Evolutionary conservation across 2,797 vertebrate genomes (phyloP).

Genomic region (Channallabes apus): DNA sequence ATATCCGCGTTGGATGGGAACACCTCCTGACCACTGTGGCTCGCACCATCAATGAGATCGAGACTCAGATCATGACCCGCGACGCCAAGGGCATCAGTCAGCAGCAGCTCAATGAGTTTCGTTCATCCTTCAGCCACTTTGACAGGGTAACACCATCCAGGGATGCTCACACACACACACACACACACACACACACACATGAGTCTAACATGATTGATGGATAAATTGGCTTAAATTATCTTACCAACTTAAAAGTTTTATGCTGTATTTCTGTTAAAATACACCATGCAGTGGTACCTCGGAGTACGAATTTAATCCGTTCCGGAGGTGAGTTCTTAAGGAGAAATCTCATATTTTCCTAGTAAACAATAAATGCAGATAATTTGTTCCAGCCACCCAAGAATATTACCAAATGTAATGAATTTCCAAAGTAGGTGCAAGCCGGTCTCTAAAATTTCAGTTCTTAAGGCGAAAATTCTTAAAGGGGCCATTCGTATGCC

Average conservation of each 20-base stretch:
- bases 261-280: not conserved
- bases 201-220: not conserved
- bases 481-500: too few species aligned
- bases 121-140: slow-evolving; percentile 87
- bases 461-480: too few species aligned
- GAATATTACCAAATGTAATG: too few species aligned
- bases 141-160: slow-evolving; percentile 74
- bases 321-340: too few species aligned
- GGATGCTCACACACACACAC: not conserved
- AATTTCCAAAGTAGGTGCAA: too few species aligned
- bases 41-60: slow-evolving; percentile 86
- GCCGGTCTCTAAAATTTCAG: too few species aligned
- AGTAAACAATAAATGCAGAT: too few species aligned
- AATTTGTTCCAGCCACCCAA: too few species aligned
- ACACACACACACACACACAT: not conserved
- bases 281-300: too few species aligned
- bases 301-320: too few species aligned
- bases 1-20: slow-evolving; percentile 87
- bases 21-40: slow-evolving; percentile 83
- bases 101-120: slow-evolving; percentile 86
- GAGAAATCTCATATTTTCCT: too few species aligned
- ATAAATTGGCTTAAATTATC: not conserved
- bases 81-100: slow-evolving; percentile 89
- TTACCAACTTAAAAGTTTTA: not conserved
- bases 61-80: slow-evolving; percentile 85